Percentiles rank a stretch among this genome's conserved stretches.
These are phyloP conservation scores for Blomia tropicalis DNA, from an alignment of 2,888 invertebrate genomes.

Conservation along the genomic window DNA sequence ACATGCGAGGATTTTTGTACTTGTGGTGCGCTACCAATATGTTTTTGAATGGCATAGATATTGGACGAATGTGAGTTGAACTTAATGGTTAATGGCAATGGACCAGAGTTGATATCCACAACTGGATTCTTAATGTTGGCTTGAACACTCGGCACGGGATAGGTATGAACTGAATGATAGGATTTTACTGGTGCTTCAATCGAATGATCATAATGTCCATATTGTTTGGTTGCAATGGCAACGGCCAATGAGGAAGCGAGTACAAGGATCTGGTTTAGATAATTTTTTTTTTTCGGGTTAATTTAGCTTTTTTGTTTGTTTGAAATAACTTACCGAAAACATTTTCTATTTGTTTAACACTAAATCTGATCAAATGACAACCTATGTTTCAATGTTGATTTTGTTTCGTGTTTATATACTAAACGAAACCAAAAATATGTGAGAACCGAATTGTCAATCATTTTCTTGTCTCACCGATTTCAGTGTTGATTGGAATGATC, in stretches of 20 bases:
- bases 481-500: too few relatives aligned
- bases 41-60: slow-evolving; percentile 8
- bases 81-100: slow-evolving; percentile 2
- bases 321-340: slow-evolving; percentile 6
- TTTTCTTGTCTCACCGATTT: too few relatives aligned
- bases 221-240: neutral
- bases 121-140: neutral
- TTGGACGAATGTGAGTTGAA: slow-evolving; percentile 11
- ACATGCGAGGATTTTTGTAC: neutral
- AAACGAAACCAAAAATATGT: too few relatives aligned
- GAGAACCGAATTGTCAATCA: too few relatives aligned
- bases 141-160: slow-evolving; percentile 6
- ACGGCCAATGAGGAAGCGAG: neutral
- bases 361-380: too few relatives aligned
- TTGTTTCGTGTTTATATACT: too few relatives aligned
- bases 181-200: slow-evolving; percentile 11
- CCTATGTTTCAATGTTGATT: too few relatives aligned
- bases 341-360: too few relatives aligned
- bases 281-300: neutral
- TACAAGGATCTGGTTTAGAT: neutral
- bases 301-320: neutral
- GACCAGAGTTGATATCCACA: slow-evolving; percentile 9
- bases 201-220: neutral
- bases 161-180: neutral
- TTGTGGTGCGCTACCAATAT: neutral